These are phyloP conservation scores for Ammodramus savannarum DNA, from an alignment of 2,113 vertebrate species.

Conservation along the genomic window DNA sequence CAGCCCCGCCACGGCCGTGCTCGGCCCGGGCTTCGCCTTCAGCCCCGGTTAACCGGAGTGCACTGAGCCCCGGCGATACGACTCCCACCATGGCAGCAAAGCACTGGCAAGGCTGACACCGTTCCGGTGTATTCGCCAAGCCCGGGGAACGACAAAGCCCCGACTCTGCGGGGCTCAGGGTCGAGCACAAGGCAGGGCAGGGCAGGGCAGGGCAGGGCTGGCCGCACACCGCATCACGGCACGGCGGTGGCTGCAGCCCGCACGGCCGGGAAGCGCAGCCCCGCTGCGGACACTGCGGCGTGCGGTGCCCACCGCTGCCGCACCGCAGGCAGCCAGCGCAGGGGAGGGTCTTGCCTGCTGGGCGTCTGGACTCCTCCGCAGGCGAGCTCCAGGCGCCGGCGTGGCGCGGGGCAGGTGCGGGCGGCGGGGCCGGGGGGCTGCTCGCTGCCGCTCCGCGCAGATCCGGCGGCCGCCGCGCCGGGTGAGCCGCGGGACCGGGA, in stretches of 20 bases:
- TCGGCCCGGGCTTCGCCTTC: not conserved
- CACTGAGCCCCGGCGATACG: rapidly evolving
- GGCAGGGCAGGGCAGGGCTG: not conserved
- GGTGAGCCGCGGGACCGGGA: no score
- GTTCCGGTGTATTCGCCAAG: not conserved
- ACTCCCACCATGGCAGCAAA: not conserved
- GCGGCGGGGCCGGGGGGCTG: not conserved
- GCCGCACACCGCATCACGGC: not conserved
- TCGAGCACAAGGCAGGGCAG: not conserved
- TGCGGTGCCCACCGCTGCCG: not conserved
- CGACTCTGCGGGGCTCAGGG: not conserved
- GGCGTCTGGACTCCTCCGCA: not conserved
- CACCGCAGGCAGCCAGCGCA: not conserved
- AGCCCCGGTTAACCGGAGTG: not conserved
- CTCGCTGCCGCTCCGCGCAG: not conserved
- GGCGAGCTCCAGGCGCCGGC: not conserved
- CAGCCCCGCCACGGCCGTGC: not conserved
- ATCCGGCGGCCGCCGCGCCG: not conserved
- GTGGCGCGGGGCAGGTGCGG: not conserved
- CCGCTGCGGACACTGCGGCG: not conserved
- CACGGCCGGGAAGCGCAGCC: not conserved
- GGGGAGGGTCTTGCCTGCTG: slow-evolving; percentile 31
- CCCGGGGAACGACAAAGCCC: not conserved
- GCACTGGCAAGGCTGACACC: not conserved
- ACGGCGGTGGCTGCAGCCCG: not conserved